Base-by-base conservation (phyloP, 2,113 vertebrate species). In the Myotis davidii region DNA sequence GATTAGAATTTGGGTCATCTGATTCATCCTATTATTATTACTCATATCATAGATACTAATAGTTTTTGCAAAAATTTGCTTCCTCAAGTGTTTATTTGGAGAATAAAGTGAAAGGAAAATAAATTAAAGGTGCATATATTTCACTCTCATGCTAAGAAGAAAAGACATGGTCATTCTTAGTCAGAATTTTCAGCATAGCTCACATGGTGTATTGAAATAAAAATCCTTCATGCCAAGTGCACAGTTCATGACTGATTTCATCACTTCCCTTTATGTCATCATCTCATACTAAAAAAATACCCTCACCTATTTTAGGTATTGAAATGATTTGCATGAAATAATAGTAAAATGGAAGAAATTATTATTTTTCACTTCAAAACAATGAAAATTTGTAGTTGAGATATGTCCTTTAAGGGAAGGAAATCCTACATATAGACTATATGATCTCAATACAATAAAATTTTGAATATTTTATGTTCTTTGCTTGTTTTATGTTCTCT, bases 311-410 rank as follows among this genome's bases (percentile, higher is more conserved):
- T 82, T 61, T 85, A 79, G 65, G 2, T 73, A 9, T 18, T 64
- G 32, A 94, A 85, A 84, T 85, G 90, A 90, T 73, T 81, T 92
- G 14, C 4, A 94, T 90, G 52, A 39, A 85, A 48, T 16, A 85
- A 61, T 54, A 54, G 45, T 59, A 79, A 3, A 85, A 81, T 89
- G 34, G 6, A 2, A 91, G 29, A 73, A 54, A 61, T 69, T 76
- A 82, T 92, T 81, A 32, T 74, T 96, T 96, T 81, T 72, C 25
- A 96, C 74, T 93, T 93, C 6, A 87, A 83, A 91, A 52, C 21
- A 93, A 89, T 32, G 27, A 64, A 59, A 67, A 34, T 21, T 17
- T 56, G 4, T 65, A 85, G 17, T 23, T 52, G 13, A 65, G 13
- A 72, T 42, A 56, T 86, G 34, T 67, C 18, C 18, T 64, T 79